Base-by-base conservation (phyloP, 2,797 vertebrate species). In the Eleutherodactylus coqui region DNA sequence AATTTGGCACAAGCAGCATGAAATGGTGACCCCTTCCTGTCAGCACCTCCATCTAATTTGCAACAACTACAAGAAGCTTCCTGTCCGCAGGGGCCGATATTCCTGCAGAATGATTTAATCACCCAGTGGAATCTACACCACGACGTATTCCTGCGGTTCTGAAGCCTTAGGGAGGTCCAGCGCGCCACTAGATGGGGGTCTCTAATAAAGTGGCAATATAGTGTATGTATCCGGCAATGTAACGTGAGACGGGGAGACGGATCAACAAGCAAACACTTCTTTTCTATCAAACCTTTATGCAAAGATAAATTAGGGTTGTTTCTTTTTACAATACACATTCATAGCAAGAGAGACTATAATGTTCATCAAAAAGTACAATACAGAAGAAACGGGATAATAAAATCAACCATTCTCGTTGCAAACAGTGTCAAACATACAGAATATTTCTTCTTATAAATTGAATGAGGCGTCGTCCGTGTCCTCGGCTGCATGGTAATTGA, bases 271-370 rank as follows among this genome's bases (percentile, higher is more conserved):
- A 80, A 64, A n/a, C 10, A 87, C 86, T 21, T 76, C 78, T 90
- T 93, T 93, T 93, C 88, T 94, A 94, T 93, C 90, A 94, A 94
- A 94, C 78, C 90, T 91, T 92, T 94, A 93, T 90, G 92, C 89
- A 95, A 95, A 94, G 92, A 92, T 94, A 94, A 93, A 94, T 93
- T 92, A 91, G 84, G 24, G 38, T 73, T 73, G n/a, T 73, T n/a
- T 27, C 88, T 90, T 92, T 79, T 91, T 92, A 94, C 79, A 93
- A 94, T 92, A 51, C 88, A 88, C 84, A 87, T 91, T 88, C 85
- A 87, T 91, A 91, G 87, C 90, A 90, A 91, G 91, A 91, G 91
- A 91, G 89, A 78, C 64, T 84, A 53, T 41, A 84, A 87, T 75
- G 82, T 80, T 79, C 90, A 87, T 91, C 92, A 89, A 89, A 90